Evolutionary conservation across 2,888 invertebrate species (phyloP), one percentile per base, ranked within the genome.

Genomic region (Brachynemurus nebulosus): DNA sequence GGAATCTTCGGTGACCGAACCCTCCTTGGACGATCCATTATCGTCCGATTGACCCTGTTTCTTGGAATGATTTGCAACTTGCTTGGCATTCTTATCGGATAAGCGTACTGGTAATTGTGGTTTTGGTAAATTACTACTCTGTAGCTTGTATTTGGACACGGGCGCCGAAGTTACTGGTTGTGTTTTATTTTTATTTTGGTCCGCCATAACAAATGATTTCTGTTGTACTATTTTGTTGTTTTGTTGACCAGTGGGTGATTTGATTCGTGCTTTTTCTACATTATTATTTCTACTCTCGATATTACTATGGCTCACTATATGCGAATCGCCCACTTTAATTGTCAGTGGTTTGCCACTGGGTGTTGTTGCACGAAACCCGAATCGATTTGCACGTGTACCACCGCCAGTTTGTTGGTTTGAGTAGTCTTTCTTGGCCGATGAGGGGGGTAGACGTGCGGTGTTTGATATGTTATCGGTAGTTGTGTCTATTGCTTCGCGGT

Each of bases 61-160:
- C 50, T 78, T 72, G 47, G 74, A 78, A 54, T 76, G 83, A 58
- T 86, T 86, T 25, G 77, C 80, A 40, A 70, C 65, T 44, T 79
- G 80, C 59, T 86, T 86, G 40, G 79, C 80, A 39, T 73, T 71
- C 64, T 86, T 86, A n/a, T 18, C 18, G 5, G 77, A 69, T 64
- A 72, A 81, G 53, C 68, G 69, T 48, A 68, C 65, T 30, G 79
- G 74, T 55, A 74, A 79, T 62, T 86, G 85, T 1, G 85, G 85
- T 47, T 74, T 67, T 0, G 86, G 86, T 51, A 86, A 65, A 56
- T 83, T 81, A 45, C 78, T 80, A 21, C 80, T 77, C 53, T 79
- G 79, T 42, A 80, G 58, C 3, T 78, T 78, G 51, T 72, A 80
- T 61, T 78, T 82, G 38, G 65, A 63, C 2, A 63, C 54, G 45